A percentile compares a stretch with the other conserved stretches of the same genome.
Conservation (phyloP, 2,888 invertebrate species). For the Itoplectis maculator region DNA sequence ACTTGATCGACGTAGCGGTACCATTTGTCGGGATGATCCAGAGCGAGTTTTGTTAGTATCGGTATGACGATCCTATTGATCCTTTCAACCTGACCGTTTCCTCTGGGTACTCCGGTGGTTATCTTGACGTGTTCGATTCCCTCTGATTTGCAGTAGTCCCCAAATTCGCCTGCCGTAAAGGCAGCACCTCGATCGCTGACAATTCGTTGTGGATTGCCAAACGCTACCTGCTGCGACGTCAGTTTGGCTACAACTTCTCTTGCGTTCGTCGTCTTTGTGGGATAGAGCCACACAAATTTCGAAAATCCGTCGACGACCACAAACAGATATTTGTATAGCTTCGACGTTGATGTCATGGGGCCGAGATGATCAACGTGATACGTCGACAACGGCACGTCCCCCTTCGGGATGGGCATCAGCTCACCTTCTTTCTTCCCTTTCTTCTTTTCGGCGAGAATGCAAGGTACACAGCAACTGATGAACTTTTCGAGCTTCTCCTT, state of each 20-base stretch:
- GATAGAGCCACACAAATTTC: conserved; percentile 76
- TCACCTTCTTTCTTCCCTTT: conserved; percentile 74
- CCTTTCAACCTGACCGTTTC: conserved; percentile 69
- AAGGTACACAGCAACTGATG: conserved; percentile 69
- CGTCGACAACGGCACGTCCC: conserved; percentile 71
- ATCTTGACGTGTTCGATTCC: conserved; percentile 56
- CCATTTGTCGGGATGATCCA: conserved; percentile 33
- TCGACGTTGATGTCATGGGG: conserved; percentile 75
- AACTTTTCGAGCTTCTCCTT: conserved; percentile 50
- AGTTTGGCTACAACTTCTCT: conserved; percentile 62
- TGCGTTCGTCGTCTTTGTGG: conserved; percentile 62
- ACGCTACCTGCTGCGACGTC: background rate
- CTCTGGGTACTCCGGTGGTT: conserved; percentile 58
- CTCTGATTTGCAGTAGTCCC: conserved; percentile 55
- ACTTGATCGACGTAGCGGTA: conserved; percentile 37
- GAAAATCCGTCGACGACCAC: conserved; percentile 76
- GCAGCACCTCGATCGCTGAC: conserved; percentile 58
- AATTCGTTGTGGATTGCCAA: conserved; percentile 55
- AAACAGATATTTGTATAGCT: conserved; percentile 76
- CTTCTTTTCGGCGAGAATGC: conserved; percentile 74
- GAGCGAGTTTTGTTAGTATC: conserved; percentile 31
- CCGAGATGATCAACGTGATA: conserved; percentile 78
- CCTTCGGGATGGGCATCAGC: conserved; percentile 55
- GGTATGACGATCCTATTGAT: conserved; percentile 67
- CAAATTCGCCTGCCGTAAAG: conserved; percentile 55